Conservation (phyloP, 1,140 invertebrate genomes). For the Conus betulinus region DNA sequence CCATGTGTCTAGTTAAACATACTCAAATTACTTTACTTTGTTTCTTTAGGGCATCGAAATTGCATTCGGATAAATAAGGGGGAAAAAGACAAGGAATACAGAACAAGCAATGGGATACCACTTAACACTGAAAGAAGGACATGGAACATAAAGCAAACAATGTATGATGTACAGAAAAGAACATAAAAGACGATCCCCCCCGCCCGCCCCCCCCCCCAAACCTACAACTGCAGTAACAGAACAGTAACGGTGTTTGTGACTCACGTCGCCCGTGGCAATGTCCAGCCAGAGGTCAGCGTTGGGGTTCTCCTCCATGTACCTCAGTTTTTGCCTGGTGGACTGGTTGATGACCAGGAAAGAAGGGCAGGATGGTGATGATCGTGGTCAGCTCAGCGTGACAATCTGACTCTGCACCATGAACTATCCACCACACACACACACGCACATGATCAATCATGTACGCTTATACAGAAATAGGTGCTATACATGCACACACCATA, state of each 20-base stretch:
- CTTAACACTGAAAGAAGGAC: not conserved
- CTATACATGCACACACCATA: not conserved
- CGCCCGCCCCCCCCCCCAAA: too few species aligned
- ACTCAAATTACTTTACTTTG: too few species aligned
- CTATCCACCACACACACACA: conserved; percentile 51
- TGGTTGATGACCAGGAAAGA: conserved; percentile 77
- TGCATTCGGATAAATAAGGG: too few species aligned
- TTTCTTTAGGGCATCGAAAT: too few species aligned
- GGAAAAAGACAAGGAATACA: not conserved
- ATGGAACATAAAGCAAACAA: not conserved
- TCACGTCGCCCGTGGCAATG: conserved; percentile 81
- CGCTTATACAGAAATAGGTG: not conserved
- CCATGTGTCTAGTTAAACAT: too few species aligned
- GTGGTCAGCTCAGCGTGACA: conserved; percentile 71
- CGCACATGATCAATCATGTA: too few species aligned
- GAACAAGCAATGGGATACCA: not conserved
- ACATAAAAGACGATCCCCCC: not conserved
- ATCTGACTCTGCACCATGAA: conserved; percentile 73
- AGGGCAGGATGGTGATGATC: conserved; percentile 72
- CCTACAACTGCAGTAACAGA: not conserved
- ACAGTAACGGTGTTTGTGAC: not conserved
- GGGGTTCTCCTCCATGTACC: conserved; percentile 91
- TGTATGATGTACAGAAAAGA: not conserved
- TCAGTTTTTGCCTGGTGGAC: conserved; percentile 81
- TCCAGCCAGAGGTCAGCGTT: conserved; percentile 90